phyloP scores from a whole-genome alignment of 1,140 invertebrate genomes.

The Condylostylus longicornis region DNA sequence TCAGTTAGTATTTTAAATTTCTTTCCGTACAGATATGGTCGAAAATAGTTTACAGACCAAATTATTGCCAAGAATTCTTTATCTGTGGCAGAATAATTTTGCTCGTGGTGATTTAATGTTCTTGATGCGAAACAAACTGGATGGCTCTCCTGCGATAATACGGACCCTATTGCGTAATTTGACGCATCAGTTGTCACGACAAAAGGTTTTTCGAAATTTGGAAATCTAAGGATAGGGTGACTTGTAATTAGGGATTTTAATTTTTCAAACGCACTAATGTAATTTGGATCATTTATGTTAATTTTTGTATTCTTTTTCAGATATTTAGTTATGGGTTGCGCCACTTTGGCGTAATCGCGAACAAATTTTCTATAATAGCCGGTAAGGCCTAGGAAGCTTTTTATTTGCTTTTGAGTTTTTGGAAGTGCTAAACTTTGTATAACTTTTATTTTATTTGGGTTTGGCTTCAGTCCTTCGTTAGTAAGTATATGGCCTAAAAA shows the following conservation, averaged over 20 bases:
- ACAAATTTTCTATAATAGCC: constrained; percentile 23
- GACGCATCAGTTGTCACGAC: constrained; percentile 16
- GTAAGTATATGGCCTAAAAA: constrained; percentile 4
- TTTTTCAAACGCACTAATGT: constrained; percentile 32
- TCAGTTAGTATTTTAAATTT: constrained; percentile 33
- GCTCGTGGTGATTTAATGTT: constrained; percentile 30
- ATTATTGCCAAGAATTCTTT: constrained; percentile 36
- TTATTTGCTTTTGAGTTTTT: constrained; percentile 12
- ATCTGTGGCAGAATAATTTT: constrained; percentile 33
- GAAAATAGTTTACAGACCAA: constrained; percentile 32
- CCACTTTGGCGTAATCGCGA: constrained; percentile 10
- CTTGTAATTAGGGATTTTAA: constrained; percentile 24
- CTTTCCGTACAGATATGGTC: constrained; percentile 28
- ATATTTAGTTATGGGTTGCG: not conserved
- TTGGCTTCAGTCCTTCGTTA: constrained; percentile 19
- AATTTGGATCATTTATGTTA: constrained; percentile 20
- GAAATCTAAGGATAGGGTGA: constrained; percentile 11
- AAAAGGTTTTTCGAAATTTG: constrained; percentile 12
- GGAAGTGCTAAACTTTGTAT: constrained; percentile 11
- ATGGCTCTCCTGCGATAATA: constrained; percentile 12
- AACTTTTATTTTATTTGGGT: constrained; percentile 11
- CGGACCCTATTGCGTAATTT: constrained; percentile 18
- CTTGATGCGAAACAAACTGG: constrained; percentile 30
- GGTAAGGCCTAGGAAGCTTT: constrained; percentile 12
- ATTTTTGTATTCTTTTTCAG: constrained; percentile 10